Evolutionary conservation across 1,140 invertebrate species (phyloP), one percentile per base, ranked within the genome.

Genomic region (Trissolcus basalis): DNA sequence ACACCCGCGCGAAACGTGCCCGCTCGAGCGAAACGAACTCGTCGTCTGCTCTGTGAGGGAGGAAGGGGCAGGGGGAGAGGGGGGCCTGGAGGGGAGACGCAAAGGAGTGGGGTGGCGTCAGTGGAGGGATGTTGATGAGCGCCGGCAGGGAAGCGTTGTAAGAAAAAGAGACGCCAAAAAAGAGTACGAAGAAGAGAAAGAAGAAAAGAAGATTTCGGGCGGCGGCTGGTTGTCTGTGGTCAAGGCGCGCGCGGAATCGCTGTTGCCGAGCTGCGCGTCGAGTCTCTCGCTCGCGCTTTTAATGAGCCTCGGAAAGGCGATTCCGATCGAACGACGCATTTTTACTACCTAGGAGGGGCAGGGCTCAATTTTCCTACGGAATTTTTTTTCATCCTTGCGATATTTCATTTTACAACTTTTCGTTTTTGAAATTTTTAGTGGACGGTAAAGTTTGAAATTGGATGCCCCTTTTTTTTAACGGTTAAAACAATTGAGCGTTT

Each of bases 201-300:
- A 72, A 78, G 78, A 78, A 78, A 78, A 79, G 76, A 61, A 76
- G 64, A 69, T 83, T 85, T 86, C 83, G 84, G 84, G 84, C 82
- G 83, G 82, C 79, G 84, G 80, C 80, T 74, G 81, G 81, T 88
- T 87, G 86, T 86, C 86, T 81, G 82, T 87, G 87, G 87, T 87
- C 87, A 87, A 88, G 85, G 44, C 45, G 80, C 81, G 80, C 80
- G 73, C 80, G 82, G 79, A 78, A 80, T 77, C 82, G 84, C 79
- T 81, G 78, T 77, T 70, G 36, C 75, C 72, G 78, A 75, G 54
- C 68, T 78, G 73, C 75, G 78, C 70, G 69, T 72, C 64, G 72
- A 60, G 59, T 60, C 61, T 69, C 33, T 59, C 55, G 54, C 49
- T 48, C 55, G 47, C 54, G 47, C 55, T 68, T 59, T 69, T 69